Percentiles rank a stretch among this genome's conserved stretches.
phyloP scores from a whole-genome alignment of 2,797 vertebrate species.

The Antennarius maculatus region DNA sequence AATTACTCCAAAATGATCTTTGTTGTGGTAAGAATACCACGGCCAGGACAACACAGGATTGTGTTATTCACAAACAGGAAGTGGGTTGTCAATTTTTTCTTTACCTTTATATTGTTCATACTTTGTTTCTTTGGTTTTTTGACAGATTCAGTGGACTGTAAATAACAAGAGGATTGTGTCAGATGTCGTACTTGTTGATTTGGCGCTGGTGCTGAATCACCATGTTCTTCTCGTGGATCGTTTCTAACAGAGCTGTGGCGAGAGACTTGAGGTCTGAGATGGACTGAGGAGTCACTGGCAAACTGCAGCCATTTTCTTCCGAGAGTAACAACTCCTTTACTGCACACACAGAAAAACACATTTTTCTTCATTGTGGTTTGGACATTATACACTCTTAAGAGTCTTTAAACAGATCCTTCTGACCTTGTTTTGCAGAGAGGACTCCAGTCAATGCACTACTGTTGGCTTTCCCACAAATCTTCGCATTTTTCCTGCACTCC shows the following conservation, averaged over 20 bases:
- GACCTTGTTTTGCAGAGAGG: slow-evolving; percentile 97
- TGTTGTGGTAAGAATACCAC: no score
- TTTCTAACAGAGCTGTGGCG: slow-evolving; percentile 95
- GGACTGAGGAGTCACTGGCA: slow-evolving; percentile 95
- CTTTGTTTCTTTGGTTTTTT: no score
- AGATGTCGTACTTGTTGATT: slow-evolving; percentile 91
- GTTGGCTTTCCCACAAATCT: slow-evolving; percentile 84
- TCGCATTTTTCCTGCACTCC: slow-evolving; percentile 90
- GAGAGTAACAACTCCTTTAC: slow-evolving; percentile 87
- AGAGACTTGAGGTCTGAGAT: slow-evolving; percentile 96
- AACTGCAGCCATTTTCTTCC: slow-evolving; percentile 93
- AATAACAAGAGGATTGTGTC: no score
- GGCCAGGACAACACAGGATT: no score
- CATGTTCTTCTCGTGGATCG: slow-evolving; percentile 98
- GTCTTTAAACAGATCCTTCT: not conserved
- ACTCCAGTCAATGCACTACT: slow-evolving; percentile 92
- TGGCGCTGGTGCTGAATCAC: slow-evolving; percentile 98
- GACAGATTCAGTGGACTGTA: no score
- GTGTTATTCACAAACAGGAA: no score
- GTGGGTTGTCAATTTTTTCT: no score
- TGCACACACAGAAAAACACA: slow-evolving; percentile 31
- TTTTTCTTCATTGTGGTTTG: no score
- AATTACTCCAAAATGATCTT: no score
- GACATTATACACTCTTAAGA: not conserved
- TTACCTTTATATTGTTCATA: no score